Conservation (phyloP, 2,888 invertebrate genomes). For the Penaeus monodon region DNA sequence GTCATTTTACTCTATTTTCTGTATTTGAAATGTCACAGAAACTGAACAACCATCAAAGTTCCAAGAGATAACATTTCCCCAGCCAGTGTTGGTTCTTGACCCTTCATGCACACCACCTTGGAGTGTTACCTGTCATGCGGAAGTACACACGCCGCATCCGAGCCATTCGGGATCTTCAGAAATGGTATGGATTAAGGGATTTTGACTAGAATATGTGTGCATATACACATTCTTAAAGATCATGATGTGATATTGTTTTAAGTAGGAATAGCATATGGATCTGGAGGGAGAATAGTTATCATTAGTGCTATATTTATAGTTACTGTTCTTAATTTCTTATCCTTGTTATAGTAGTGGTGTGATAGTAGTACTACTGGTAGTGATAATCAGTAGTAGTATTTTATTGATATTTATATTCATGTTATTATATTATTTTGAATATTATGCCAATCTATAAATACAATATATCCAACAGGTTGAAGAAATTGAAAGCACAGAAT, state of each 20-base stretch:
- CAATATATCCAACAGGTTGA: slow-evolving; percentile 71
- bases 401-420: no score
- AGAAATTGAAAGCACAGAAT: slow-evolving; percentile 84
- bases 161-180: slow-evolving; percentile 87
- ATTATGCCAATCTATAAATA: no score
- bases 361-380: no score
- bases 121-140: slow-evolving; percentile 88
- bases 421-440: not conserved
- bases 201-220: not conserved
- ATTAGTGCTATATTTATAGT: no score
- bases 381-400: no score
- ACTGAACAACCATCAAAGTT: slow-evolving; percentile 42
- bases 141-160: slow-evolving; percentile 83
- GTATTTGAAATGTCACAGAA: slow-evolving; percentile 19
- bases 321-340: no score
- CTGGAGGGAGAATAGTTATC: no score
- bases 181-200: slow-evolving; percentile 73
- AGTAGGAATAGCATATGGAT: no score
- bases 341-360: no score
- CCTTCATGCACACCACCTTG: slow-evolving; percentile 92
- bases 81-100: slow-evolving; percentile 98
- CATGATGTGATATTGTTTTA: no score
- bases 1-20: not conserved
- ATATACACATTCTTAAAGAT: no score
- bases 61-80: slow-evolving; percentile 87